Conservation (phyloP, 2,113 vertebrate genomes). For the Microtus oregoni region DNA sequence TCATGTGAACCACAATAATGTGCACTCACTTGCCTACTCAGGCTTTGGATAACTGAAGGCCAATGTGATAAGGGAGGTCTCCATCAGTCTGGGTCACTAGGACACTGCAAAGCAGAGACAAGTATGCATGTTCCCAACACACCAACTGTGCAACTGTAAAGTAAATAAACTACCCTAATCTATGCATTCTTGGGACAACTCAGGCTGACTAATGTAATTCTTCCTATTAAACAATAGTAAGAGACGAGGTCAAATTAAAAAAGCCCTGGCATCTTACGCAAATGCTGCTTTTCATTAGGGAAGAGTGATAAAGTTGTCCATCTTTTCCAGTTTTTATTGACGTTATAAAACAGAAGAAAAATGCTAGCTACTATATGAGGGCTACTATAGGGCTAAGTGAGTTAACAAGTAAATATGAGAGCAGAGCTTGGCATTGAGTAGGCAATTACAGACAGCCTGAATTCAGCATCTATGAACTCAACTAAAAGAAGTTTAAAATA, state of each 20-base stretch:
- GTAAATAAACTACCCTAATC: not conserved
- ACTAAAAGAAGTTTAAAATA: not conserved
- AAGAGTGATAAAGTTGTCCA: rapidly evolving
- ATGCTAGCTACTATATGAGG: not conserved
- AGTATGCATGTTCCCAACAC: rapidly evolving
- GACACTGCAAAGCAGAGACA: not conserved
- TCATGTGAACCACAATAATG: rapidly evolving
- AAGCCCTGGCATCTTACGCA: not conserved
- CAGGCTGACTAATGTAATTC: not conserved
- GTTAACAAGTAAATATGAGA: not conserved
- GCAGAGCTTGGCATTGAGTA: not conserved
- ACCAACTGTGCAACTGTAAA: not conserved
- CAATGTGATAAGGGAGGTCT: rapidly evolving
- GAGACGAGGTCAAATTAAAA: not conserved
- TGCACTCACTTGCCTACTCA: rapidly evolving
- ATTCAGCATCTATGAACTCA: not conserved
- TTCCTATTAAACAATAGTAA: not conserved
- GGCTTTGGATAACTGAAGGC: not conserved
- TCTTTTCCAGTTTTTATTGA: not conserved
- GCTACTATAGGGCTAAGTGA: not conserved
- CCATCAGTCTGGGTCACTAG: not conserved
- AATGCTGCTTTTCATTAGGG: not conserved
- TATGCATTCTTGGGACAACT: not conserved
- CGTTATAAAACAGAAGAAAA: not conserved
- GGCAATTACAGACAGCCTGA: too few species aligned